Evolutionary conservation across 2,797 vertebrate species (phyloP).

Genomic region (Gallirallus australis): DNA sequence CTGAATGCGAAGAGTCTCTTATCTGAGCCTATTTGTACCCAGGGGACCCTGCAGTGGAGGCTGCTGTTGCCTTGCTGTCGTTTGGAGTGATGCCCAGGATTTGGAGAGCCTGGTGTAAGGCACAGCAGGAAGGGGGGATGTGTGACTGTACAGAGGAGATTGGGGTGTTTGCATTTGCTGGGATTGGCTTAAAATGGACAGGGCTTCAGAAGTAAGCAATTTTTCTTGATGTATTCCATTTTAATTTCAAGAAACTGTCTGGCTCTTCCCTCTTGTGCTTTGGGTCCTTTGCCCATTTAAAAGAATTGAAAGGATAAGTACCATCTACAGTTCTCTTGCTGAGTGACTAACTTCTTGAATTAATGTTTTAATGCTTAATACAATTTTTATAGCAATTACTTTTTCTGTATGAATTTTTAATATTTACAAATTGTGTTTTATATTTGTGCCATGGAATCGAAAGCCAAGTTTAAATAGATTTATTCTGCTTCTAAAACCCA

Average conservation of each 20-base stretch:
- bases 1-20: background rate
- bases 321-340: background rate
- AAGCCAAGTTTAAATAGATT: background rate
- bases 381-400: background rate
- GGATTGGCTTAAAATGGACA: background rate
- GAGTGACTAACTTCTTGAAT: background rate
- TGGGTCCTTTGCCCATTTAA: background rate
- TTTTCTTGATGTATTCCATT: background rate
- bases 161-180: background rate
- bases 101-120: background rate
- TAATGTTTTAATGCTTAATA: background rate
- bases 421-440: background rate
- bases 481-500: background rate
- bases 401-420: conserved; percentile 43
- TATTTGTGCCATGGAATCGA: background rate
- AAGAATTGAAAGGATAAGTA: background rate
- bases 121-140: background rate
- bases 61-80: accelerated
- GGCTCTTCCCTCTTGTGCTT: background rate
- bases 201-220: background rate
- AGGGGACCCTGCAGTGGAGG: background rate
- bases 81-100: background rate
- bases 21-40: background rate
- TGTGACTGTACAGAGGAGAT: background rate
- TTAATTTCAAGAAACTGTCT: background rate